Evolutionary conservation across 2,888 invertebrate species (phyloP).

Genomic region (Strigamia maritima): DNA sequence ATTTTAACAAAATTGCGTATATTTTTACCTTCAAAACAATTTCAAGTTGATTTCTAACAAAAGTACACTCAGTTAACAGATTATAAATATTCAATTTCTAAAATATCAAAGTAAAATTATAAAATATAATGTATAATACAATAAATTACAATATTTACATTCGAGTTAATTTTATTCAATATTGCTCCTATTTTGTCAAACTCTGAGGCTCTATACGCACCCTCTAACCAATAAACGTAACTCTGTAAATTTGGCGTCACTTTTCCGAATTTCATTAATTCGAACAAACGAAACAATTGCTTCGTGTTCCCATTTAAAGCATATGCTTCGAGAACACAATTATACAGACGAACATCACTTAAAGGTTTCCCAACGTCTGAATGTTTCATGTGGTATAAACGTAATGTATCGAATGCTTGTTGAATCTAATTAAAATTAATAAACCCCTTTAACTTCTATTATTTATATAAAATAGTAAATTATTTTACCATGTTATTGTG

Average conservation of each 20-base stretch:
- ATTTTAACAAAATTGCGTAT: not conserved
- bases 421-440: not conserved
- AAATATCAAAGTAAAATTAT: not conserved
- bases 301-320: not conserved
- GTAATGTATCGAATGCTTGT: not conserved
- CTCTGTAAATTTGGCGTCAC: constrained; percentile 18
- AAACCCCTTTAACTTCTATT: not conserved
- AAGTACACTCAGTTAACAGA: not conserved
- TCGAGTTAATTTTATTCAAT: not conserved
- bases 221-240: not conserved
- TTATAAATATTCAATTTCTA: constrained; percentile 4
- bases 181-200: not conserved
- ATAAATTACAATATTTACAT: not conserved
- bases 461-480: not conserved
- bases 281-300: not conserved
- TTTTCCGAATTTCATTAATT: not conserved
- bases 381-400: not conserved
- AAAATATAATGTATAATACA: too few species aligned
- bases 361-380: not conserved
- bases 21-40: not conserved
- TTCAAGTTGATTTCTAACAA: not conserved
- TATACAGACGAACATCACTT: not conserved
- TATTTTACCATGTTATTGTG: not conserved
- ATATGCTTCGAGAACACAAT: not conserved
- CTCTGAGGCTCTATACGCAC: not conserved